Evolutionary conservation across 2,797 vertebrate species (phyloP), one percentile per base, ranked within the genome.

Genomic region (Spinus olivaceus): DNA sequence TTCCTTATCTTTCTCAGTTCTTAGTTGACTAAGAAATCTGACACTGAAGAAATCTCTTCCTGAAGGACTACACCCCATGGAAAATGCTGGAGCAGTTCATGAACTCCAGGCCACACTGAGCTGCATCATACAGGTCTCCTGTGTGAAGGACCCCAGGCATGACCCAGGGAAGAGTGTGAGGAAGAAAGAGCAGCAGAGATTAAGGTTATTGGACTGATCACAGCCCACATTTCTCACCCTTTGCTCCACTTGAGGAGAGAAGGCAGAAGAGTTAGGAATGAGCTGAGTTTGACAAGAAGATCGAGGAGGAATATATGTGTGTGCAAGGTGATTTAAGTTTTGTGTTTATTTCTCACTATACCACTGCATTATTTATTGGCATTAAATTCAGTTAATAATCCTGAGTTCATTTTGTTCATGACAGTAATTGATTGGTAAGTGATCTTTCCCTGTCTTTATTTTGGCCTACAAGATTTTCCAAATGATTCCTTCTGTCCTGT

Each of bases 301-400:
- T 2, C 7, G 2, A 21, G 3, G 1, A 3, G 8, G 2, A 7
- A 53, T 11, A n/a, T 24, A 10, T 1, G 2, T 8, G 2, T 25
- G 4, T 2, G 10, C 9, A 19, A 67, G 5, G 4, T 59, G 1
- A 2, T 66, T 66, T 65, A 49, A n/a, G 21, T 57, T 94, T 66
- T 65, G 2, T 41, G 33, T 6, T 35, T 72, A 25, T 88, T 80
- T 77, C 30, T 86, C 18, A 35, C 9, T 88, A 27, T 42, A 25
- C 6, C 42, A 39, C 18, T 37, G 6, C 27, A 14, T 39, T 49
- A 20, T n/a, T 56, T 19, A 35, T 7, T 41, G 35, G 3, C 21
- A 85, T 28, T 41, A 60, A 82, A 42, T 13, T 57, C 41, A 56
- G 28, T 33, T 53, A 28, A n/a, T 80, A 86, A 83, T 46, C 49